A percentile compares a stretch with the other conserved stretches of the same genome.
These are phyloP conservation scores for Hesperophylax magnus DNA, from an alignment of 1,140 invertebrate genomes.

Conservation along the genomic window DNA sequence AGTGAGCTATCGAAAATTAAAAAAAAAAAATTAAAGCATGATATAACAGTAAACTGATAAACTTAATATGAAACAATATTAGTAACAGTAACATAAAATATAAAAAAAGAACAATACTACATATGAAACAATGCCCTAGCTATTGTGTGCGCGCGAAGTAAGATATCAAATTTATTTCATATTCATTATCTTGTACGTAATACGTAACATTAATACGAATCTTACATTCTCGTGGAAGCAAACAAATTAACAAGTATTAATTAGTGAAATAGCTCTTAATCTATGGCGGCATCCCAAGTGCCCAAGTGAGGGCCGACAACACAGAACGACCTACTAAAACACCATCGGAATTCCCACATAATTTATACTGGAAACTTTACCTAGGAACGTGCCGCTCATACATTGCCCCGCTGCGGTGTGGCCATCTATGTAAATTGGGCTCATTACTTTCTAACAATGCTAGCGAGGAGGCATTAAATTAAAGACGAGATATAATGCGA, in stretches of 20 bases:
- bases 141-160: too few relatives aligned
- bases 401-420: constrained; percentile 39
- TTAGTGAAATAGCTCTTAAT: constrained; percentile 46
- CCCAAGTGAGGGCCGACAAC: constrained; percentile 21
- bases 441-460: constrained; percentile 49
- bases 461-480: constrained; percentile 45
- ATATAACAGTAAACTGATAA: too few relatives aligned
- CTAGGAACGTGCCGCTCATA: constrained; percentile 43
- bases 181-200: too few relatives aligned
- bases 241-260: constrained; percentile 45
- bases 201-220: not conserved
- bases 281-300: constrained; percentile 15
- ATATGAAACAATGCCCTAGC: too few relatives aligned
- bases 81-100: too few relatives aligned
- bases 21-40: too few relatives aligned
- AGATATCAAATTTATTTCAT: too few relatives aligned
- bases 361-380: constrained; percentile 49
- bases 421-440: constrained; percentile 48
- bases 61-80: too few relatives aligned
- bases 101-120: too few relatives aligned
- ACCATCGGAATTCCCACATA: constrained; percentile 46
- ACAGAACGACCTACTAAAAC: constrained; percentile 41
- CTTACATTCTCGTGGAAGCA: not conserved
- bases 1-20: too few relatives aligned
- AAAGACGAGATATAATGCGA: constrained; percentile 29